Percentiles rank a stretch among this genome's conserved stretches.
These are phyloP conservation scores for Mayetiola destructor DNA, from an alignment of 2,888 invertebrate species.

Conservation along the genomic window DNA sequence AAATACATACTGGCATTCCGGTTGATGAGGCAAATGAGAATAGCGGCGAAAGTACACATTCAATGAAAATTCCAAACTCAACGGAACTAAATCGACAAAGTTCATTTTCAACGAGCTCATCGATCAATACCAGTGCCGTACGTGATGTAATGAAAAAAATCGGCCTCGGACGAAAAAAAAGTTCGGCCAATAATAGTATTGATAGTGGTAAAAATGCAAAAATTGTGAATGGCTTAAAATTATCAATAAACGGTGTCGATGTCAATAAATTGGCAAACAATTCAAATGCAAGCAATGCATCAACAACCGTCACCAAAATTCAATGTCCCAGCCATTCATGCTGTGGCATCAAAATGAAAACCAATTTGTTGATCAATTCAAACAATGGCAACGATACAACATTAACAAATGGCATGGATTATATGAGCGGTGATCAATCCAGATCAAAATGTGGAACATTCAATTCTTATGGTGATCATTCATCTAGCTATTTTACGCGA, in stretches of 20 bases:
- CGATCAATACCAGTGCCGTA: conserved; percentile 18
- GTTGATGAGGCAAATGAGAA: conserved; percentile 15
- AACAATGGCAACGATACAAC: conserved; percentile 20
- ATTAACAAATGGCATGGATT: conserved; percentile 21
- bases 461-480: not conserved
- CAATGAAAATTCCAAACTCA: conserved; percentile 25
- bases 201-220: conserved; percentile 35
- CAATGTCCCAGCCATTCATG: not conserved
- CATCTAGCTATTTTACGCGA: too few species aligned
- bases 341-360: conserved; percentile 10
- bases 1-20: conserved; percentile 24
- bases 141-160: conserved; percentile 31
- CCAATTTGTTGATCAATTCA: conserved; percentile 16
- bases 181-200: conserved; percentile 32
- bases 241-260: conserved; percentile 3
- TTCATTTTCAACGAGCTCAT: conserved; percentile 24
- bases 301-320: not conserved
- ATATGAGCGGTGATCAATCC: conserved; percentile 25
- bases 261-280: not conserved
- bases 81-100: conserved; percentile 12
- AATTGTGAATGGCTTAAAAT: conserved; percentile 28
- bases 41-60: conserved; percentile 10
- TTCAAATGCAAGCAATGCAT: not conserved
- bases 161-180: conserved; percentile 31
- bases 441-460: not conserved